A percentile compares a stretch with the other conserved stretches of the same genome.
phyloP scores from a whole-genome alignment of 1,140 invertebrate species.

The Choristoneura fumiferana region DNA sequence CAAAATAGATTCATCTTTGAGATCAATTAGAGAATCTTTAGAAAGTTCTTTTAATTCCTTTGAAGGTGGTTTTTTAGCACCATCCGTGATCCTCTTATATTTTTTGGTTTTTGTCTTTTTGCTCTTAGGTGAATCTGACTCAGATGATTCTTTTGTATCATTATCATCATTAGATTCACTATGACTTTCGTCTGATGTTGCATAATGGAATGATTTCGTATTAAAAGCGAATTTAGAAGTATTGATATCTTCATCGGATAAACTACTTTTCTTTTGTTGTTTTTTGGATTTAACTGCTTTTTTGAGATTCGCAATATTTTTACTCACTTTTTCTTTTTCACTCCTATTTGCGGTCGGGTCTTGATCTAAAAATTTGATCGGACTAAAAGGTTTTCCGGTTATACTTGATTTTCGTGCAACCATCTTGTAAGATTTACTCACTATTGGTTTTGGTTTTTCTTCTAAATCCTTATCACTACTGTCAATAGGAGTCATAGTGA shows the following conservation, averaged over 20 bases:
- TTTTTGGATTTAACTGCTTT: slow-evolving; percentile 53
- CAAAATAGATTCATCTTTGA: slow-evolving; percentile 59
- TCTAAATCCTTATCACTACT: slow-evolving; percentile 39
- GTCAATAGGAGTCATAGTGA: slow-evolving; percentile 26
- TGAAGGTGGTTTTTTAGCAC: slow-evolving; percentile 55
- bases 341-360: slow-evolving; percentile 41
- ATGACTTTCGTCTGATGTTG: slow-evolving; percentile 67
- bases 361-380: slow-evolving; percentile 63
- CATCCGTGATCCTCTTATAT: slow-evolving; percentile 64
- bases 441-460: slow-evolving; percentile 61
- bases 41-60: slow-evolving; percentile 72
- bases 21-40: slow-evolving; percentile 65
- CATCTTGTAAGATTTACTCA: slow-evolving; percentile 75
- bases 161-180: slow-evolving; percentile 70
- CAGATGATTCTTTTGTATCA: slow-evolving; percentile 65
- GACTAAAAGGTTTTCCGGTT: slow-evolving; percentile 70
- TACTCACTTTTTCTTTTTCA: slow-evolving; percentile 35
- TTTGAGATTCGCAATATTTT: slow-evolving; percentile 40
- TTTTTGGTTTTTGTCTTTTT: slow-evolving; percentile 65
- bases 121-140: slow-evolving; percentile 51
- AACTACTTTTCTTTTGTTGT: slow-evolving; percentile 45
- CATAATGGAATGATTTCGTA: slow-evolving; percentile 56
- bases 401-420: slow-evolving; percentile 70
- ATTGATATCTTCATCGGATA: slow-evolving; percentile 65
- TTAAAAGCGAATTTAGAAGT: slow-evolving; percentile 65